phyloP scores from a whole-genome alignment of 2,113 vertebrate genomes.

The Daubentonia madagascariensis region DNA sequence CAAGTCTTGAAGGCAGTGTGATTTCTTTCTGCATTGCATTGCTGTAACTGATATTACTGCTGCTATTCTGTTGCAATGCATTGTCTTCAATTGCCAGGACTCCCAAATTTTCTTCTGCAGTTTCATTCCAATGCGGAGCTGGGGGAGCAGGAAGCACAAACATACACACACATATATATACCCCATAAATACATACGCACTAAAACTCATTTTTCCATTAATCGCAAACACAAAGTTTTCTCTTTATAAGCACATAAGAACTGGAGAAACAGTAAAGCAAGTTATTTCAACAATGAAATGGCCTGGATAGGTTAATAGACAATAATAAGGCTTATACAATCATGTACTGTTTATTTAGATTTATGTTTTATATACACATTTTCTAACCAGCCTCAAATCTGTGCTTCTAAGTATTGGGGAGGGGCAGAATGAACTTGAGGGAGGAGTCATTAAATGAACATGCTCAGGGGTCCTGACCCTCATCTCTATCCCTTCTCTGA shows the following conservation, averaged over 20 bases:
- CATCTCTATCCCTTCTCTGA: background rate
- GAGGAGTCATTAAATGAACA: background rate
- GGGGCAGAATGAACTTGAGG: background rate
- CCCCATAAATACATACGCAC: conserved; percentile 57
- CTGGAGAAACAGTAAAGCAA: conserved; percentile 13
- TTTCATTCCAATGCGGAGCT: conserved; percentile 87
- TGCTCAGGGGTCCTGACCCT: background rate
- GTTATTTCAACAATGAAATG: background rate
- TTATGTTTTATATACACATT: background rate
- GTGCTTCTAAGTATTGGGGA: background rate
- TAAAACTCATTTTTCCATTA: background rate
- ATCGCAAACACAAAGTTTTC: conserved; percentile 41
- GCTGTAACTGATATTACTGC: conserved; percentile 85
- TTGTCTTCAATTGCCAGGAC: conserved; percentile 78
- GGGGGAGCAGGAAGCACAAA: conserved; percentile 51
- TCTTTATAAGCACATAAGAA: background rate
- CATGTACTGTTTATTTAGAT: background rate
- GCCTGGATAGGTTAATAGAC: background rate
- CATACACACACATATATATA: conserved; percentile 58
- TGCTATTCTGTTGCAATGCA: conserved; percentile 83
- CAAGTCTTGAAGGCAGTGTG: conserved; percentile 93
- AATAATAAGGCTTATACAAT: background rate
- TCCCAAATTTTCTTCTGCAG: conserved; percentile 75
- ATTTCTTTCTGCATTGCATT: conserved; percentile 89
- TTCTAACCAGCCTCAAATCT: background rate